Conservation (phyloP, 2,888 invertebrate species). For the Drosophila koepferae region DNA sequence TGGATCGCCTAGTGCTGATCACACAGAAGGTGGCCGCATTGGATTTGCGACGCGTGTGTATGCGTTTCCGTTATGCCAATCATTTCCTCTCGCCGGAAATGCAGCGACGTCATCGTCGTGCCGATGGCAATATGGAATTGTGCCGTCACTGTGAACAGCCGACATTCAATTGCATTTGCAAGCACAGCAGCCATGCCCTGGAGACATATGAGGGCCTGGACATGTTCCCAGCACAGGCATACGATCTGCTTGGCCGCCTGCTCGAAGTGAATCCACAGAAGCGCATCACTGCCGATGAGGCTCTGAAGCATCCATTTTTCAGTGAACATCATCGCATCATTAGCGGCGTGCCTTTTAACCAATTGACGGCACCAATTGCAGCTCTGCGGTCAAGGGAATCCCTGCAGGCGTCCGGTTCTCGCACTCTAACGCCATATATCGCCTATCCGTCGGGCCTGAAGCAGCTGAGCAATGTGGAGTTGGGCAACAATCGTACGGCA, state of each 20-base stretch:
- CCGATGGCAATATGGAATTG: conserved; percentile 76
- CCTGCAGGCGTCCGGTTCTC: conserved; percentile 25
- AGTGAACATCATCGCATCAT: conserved; percentile 63
- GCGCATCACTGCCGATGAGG: conserved; percentile 90
- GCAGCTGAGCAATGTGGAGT: conserved; percentile 5
- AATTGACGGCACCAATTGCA: conserved; percentile 16
- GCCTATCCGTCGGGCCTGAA: conserved; percentile 11
- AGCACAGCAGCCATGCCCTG: conserved; percentile 70
- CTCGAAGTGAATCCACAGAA: conserved; percentile 91
- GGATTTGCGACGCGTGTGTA: conserved; percentile 85
- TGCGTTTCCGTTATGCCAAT: conserved; percentile 84
- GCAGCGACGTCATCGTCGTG: conserved; percentile 70
- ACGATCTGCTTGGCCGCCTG: conserved; percentile 89
- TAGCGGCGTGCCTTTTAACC: conserved; percentile 40
- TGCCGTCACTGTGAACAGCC: conserved; percentile 84
- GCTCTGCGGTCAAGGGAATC: conserved; percentile 42
- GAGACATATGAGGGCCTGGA: conserved; percentile 79
- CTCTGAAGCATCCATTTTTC: conserved; percentile 92
- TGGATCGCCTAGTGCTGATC: conserved; percentile 87
- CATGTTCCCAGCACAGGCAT: conserved; percentile 89
- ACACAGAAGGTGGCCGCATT: conserved; percentile 86
- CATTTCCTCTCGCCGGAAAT: conserved; percentile 78
- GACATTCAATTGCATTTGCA: conserved; percentile 84
- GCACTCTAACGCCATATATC: conserved; percentile 49
- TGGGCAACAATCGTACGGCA: neutral